phyloP scores from a whole-genome alignment of 2,888 invertebrate genomes.

The Drosophila meridiana region DNA sequence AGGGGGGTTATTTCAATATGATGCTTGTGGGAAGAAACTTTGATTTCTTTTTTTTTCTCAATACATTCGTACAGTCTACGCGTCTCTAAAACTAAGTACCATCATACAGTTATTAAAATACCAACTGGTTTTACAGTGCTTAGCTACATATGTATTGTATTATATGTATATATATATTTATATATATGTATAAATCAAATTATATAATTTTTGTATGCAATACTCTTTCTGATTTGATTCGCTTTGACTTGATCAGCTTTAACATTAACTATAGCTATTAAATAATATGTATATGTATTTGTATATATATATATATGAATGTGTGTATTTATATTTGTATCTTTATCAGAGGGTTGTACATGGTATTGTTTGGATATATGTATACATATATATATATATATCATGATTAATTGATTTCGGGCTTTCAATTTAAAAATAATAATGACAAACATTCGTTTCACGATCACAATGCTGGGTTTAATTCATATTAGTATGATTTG shows the following conservation, averaged over 20 bases:
- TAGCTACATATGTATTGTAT: constrained; percentile 24
- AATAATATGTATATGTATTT: constrained; percentile 20
- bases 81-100: constrained; percentile 51
- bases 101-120: constrained; percentile 37
- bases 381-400: constrained; percentile 23
- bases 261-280: constrained; percentile 42
- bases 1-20: background rate
- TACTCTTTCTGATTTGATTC: constrained; percentile 27
- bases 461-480: constrained; percentile 54
- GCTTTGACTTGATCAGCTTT: constrained; percentile 40
- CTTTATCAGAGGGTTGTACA: constrained; percentile 29
- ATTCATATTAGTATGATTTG: constrained; percentile 25
- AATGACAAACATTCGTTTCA: constrained; percentile 48
- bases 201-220: constrained; percentile 29
- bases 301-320: constrained; percentile 10
- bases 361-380: constrained; percentile 18
- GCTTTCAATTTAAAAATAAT: constrained; percentile 36
- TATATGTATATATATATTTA: constrained; percentile 25
- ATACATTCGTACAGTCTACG: constrained; percentile 43
- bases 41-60: constrained; percentile 36
- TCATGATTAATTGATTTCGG: constrained; percentile 18
- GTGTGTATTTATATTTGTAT: constrained; percentile 15
- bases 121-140: constrained; percentile 42
- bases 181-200: constrained; percentile 14
- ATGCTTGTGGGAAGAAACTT: constrained; percentile 20